Conservation (phyloP, 2,888 invertebrate species). For the Prosopocoilus inquinatus region DNA sequence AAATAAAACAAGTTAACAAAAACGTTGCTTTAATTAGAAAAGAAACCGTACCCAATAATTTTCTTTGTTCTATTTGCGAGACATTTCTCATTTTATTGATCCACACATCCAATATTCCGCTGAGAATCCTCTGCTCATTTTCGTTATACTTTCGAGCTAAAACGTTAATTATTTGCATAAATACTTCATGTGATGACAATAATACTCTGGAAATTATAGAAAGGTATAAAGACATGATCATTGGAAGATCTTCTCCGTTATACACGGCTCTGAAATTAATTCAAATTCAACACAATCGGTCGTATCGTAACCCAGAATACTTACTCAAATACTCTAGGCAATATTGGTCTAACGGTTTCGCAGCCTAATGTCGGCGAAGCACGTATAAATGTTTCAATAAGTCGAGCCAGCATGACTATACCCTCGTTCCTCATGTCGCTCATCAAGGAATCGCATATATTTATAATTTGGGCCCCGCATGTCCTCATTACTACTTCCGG, state of each 20-base stretch:
- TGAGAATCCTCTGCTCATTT: conserved; percentile 65
- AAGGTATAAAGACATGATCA: conserved; percentile 75
- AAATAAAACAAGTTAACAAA: conserved; percentile 19
- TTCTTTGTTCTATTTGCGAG: conserved; percentile 76
- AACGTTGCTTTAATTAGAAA: background rate
- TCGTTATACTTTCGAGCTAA: conserved; percentile 51
- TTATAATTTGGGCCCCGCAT: conserved; percentile 69
- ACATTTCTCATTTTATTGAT: conserved; percentile 75
- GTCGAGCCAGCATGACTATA: conserved; percentile 67
- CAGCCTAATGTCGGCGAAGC: conserved; percentile 73
- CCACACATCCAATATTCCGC: conserved; percentile 74
- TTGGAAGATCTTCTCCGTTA: conserved; percentile 67
- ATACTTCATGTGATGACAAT: conserved; percentile 65
- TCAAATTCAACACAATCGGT: conserved; percentile 3
- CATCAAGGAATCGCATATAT: conserved; percentile 69
- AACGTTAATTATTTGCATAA: conserved; percentile 59
- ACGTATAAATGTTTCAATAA: conserved; percentile 75
- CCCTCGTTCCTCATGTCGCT: conserved; percentile 77
- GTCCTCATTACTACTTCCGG: conserved; percentile 74
- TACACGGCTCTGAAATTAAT: conserved; percentile 60
- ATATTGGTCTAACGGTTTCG: conserved; percentile 64
- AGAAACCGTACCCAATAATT: conserved; percentile 65
- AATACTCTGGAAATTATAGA: conserved; percentile 77
- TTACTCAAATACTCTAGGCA: conserved; percentile 62
- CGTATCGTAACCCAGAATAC: conserved; percentile 26